phyloP scores from a whole-genome alignment of 2,113 vertebrate genomes.

The Eurypyga helias region DNA sequence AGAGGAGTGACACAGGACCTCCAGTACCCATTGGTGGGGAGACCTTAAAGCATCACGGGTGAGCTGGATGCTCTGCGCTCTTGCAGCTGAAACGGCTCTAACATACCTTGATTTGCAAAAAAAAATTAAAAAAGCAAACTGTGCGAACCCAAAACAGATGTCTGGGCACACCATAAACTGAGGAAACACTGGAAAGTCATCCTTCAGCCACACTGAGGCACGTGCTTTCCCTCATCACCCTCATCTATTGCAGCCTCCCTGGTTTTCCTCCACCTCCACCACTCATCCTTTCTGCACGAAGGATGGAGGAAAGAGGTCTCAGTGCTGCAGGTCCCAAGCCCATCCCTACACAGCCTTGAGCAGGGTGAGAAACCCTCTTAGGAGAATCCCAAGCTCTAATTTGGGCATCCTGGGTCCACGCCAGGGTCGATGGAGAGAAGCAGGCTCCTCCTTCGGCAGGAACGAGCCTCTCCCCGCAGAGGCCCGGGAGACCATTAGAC shows the following conservation, averaged over 20 bases:
- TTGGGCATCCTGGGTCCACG: rapidly evolving
- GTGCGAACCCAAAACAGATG: too few species aligned
- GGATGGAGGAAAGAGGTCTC: not conserved
- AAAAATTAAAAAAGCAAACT: not conserved
- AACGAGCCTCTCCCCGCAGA: not conserved
- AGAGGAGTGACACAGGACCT: not conserved
- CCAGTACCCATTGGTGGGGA: too few species aligned
- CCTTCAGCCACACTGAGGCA: not conserved
- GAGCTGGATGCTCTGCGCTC: not conserved
- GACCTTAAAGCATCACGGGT: not conserved
- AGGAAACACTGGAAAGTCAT: not conserved
- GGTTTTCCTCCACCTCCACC: not conserved
- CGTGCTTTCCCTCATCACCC: not conserved
- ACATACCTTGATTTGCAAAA: not conserved
- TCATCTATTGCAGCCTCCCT: rapidly evolving
- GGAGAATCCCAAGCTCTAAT: not conserved
- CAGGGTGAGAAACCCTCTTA: not conserved
- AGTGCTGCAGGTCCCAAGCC: not conserved
- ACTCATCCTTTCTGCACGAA: rapidly evolving
- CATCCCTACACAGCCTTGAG: not conserved
- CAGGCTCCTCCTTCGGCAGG: not conserved
- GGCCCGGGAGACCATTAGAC: rapidly evolving
- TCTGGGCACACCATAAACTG: not conserved
- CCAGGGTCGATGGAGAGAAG: not conserved
- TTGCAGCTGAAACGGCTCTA: not conserved